Evolutionary conservation across 2,888 invertebrate genomes (phyloP), one percentile per base, ranked within the genome.

Genomic region (Bombyx huttoni): DNA sequence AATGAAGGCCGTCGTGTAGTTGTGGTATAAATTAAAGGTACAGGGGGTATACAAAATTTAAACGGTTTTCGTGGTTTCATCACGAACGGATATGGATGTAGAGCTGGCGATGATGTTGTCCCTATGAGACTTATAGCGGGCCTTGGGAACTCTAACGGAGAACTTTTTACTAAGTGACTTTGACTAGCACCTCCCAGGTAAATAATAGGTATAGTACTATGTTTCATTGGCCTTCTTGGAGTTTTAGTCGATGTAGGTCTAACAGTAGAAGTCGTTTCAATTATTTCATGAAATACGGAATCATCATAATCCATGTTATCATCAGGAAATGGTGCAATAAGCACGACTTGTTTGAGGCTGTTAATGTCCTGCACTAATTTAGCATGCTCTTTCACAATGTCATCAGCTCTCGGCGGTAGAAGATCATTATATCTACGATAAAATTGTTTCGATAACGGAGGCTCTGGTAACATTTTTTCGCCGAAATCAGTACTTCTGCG

Each of bases 341-440:
- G 82, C 34, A 82, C 73, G 2, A 77, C 65, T 57, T 87, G 86
- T 35, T 75, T 73, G 34, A 88, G 61, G 51, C 87, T 67, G 58
- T 88, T 88, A 51, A 88, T 88, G 56, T 88, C 87, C 55, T 84
- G 86, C 7, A 88, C 87, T 24, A 88, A 67, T 61, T 87, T 86
- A 0, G 87, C 87, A 58, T 88, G 87, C 54, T 87, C 87, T 56
- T 78, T 85, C 8, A 81, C 72, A 3, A 83, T 73, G 45, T 81
- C 81, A 24, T 77, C 72, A n/a, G 67, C 63, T 45, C 68, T 71
- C 2, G 73, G 67, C 9, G 73, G 50, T 24, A 58, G 49, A 33
- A 54, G 50, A 49, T 61, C 40, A 12, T 40, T 58, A 46, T 56
- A 50, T 53, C 62, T 57, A 47, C 59, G 55, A 13, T 53, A 47